These are phyloP conservation scores for Myathropa florea DNA, from an alignment of 2,888 invertebrate genomes.

Conservation along the genomic window DNA sequence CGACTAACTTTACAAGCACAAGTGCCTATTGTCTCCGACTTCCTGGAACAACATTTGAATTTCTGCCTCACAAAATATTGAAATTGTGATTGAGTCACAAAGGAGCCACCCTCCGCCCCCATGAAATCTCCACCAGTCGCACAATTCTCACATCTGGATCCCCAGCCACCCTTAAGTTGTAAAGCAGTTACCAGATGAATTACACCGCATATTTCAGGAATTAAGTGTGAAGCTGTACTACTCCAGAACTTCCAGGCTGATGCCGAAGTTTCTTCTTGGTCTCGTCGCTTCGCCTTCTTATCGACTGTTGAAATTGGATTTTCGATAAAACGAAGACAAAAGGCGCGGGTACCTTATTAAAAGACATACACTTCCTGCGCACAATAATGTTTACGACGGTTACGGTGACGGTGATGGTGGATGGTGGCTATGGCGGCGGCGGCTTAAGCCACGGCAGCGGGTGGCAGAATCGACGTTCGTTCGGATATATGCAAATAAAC, in stretches of 20 bases:
- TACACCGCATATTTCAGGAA: slow-evolving; percentile 59
- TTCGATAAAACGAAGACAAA: slow-evolving; percentile 46
- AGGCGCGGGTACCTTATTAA: slow-evolving; percentile 56
- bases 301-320: slow-evolving; percentile 58
- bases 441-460: not conserved
- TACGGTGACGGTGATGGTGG: not conserved
- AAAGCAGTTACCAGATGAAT: slow-evolving; percentile 37
- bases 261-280: slow-evolving; percentile 1
- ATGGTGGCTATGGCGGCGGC: not conserved
- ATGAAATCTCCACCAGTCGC: not conserved
- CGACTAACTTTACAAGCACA: slow-evolving; percentile 21
- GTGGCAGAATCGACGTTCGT: slow-evolving; percentile 13
- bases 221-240: slow-evolving; percentile 55
- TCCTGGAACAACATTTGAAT: slow-evolving; percentile 69
- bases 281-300: slow-evolving; percentile 15
- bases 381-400: slow-evolving; percentile 41
- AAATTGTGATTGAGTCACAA: slow-evolving; percentile 66
- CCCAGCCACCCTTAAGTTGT: slow-evolving; percentile 9
- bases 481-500: slow-evolving; percentile 37
- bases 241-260: not conserved
- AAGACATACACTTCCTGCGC: slow-evolving; percentile 62
- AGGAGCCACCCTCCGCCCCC: not conserved
- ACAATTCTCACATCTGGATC: not conserved
- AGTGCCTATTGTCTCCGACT: slow-evolving; percentile 61
- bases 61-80: slow-evolving; percentile 68